A percentile compares a stretch with the other conserved stretches of the same genome.
Conservation (phyloP, 2,888 invertebrate genomes). For the Hypselothyrea guttata region DNA sequence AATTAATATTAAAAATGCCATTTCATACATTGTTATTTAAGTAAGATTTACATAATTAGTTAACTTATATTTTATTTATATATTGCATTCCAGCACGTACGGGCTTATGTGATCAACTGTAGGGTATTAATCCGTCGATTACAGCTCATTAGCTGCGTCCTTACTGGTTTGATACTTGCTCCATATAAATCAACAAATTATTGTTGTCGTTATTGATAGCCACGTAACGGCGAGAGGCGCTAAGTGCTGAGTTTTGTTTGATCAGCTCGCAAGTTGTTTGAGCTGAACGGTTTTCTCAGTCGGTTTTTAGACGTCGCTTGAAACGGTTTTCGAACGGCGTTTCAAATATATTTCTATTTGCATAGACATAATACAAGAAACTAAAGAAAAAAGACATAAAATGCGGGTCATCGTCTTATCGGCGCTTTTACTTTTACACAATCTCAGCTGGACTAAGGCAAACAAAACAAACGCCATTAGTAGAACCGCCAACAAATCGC, state of each 20-base stretch:
- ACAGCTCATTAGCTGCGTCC: no score
- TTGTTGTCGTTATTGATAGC: slow-evolving; percentile 13
- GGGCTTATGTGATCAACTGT: no score
- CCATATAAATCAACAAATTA: slow-evolving; percentile 14
- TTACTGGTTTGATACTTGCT: slow-evolving; percentile 9
- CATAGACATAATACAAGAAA: slow-evolving; percentile 2
- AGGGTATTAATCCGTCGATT: no score
- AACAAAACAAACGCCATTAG: slow-evolving; percentile 8
- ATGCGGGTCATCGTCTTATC: slow-evolving; percentile 60
- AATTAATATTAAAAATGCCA: no score
- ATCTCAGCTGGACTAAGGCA: slow-evolving; percentile 40
- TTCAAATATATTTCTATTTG: slow-evolving; percentile 1
- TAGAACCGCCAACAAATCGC: slow-evolving; percentile 61
- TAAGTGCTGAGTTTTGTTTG: slow-evolving; percentile 17
- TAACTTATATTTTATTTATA: no score
- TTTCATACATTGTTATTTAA: no score
- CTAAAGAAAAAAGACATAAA: slow-evolving; percentile 10
- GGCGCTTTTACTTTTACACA: slow-evolving; percentile 53
- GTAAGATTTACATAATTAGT: no score
- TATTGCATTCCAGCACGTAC: no score
- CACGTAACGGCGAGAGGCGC: slow-evolving; percentile 17
- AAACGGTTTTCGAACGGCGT: slow-evolving; percentile 36
- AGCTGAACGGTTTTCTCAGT: slow-evolving; percentile 32
- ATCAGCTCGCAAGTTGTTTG: slow-evolving; percentile 17
- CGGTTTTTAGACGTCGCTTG: slow-evolving; percentile 30